Percentiles rank a stretch among this genome's conserved stretches.
These are phyloP conservation scores for Xylocampa areola DNA, from an alignment of 2,888 invertebrate species.

Conservation along the genomic window DNA sequence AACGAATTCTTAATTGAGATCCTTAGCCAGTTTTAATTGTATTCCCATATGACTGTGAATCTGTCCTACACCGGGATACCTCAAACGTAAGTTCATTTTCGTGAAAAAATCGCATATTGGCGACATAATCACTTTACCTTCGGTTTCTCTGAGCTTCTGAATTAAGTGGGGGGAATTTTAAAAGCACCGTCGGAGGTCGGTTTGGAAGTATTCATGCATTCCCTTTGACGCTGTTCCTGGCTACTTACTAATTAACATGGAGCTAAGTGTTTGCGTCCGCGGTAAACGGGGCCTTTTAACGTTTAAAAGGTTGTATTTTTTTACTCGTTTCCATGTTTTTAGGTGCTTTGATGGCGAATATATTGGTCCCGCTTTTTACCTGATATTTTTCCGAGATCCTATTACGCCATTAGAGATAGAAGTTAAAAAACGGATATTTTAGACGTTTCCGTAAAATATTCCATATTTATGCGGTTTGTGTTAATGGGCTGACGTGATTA, in stretches of 20 bases:
- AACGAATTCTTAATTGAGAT: slow-evolving; percentile 38
- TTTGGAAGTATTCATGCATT: slow-evolving; percentile 89
- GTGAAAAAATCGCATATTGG: slow-evolving; percentile 84
- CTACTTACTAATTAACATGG: slow-evolving; percentile 89
- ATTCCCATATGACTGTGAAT: slow-evolving; percentile 55
- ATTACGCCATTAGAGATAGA: slow-evolving; percentile 76
- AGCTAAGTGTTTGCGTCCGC: slow-evolving; percentile 89
- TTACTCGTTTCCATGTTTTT: slow-evolving; percentile 81
- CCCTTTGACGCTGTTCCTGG: slow-evolving; percentile 87
- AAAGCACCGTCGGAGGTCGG: slow-evolving; percentile 85
- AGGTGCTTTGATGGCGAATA: slow-evolving; percentile 82
- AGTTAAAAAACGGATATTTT: slow-evolving; percentile 62
- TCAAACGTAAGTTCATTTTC: slow-evolving; percentile 70
- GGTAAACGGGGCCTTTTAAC: slow-evolving; percentile 89
- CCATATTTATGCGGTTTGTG: slow-evolving; percentile 29
- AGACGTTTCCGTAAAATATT: slow-evolving; percentile 38
- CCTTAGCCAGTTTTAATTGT: slow-evolving; percentile 53
- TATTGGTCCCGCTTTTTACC: slow-evolving; percentile 83
- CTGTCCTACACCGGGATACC: slow-evolving; percentile 34
- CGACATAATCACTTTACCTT: slow-evolving; percentile 86
- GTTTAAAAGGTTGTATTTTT: slow-evolving; percentile 85
- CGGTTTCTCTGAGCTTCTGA: slow-evolving; percentile 83
- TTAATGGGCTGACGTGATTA: slow-evolving; percentile 14
- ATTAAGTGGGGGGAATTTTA: slow-evolving; percentile 86
- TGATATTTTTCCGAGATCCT: slow-evolving; percentile 78